Percentiles rank a stretch among this genome's conserved stretches.
phyloP scores from a whole-genome alignment of 1,140 invertebrate species.

The Eupeodes corollae region DNA sequence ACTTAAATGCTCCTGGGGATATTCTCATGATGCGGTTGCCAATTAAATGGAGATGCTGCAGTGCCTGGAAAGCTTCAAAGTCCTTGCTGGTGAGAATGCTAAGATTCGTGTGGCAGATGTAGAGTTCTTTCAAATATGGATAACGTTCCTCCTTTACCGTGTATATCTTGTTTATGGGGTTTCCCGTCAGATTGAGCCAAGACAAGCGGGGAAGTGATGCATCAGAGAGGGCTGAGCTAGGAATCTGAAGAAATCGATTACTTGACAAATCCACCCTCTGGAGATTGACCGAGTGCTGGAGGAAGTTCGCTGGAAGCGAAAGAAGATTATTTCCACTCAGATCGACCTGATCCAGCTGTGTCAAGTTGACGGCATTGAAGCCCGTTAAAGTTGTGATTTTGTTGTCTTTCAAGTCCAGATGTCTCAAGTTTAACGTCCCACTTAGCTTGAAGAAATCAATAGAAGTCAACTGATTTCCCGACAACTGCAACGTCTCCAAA shows the following conservation, averaged over 20 bases:
- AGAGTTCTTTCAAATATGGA: constrained; percentile 65
- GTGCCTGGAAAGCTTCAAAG: constrained; percentile 71
- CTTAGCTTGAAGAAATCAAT: constrained; percentile 67
- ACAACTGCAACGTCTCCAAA: constrained; percentile 59
- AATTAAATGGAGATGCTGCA: constrained; percentile 61
- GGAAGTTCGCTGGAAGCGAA: constrained; percentile 72
- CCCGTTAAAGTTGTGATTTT: constrained; percentile 60
- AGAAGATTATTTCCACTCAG: constrained; percentile 61
- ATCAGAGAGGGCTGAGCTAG: constrained; percentile 64
- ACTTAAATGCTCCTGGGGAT: constrained; percentile 73
- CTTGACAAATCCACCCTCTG: constrained; percentile 64
- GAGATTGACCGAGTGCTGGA: constrained; percentile 56
- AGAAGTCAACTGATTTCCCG: constrained; percentile 55
- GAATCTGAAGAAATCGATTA: constrained; percentile 72
- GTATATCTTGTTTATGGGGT: constrained; percentile 59
- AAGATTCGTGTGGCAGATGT: constrained; percentile 71
- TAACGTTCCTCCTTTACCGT: constrained; percentile 34
- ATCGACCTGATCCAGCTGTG: constrained; percentile 57
- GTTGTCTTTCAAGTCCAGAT: constrained; percentile 63
- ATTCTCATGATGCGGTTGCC: constrained; percentile 67
- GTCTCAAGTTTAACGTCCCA: constrained; percentile 55
- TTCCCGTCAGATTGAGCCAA: constrained; percentile 69
- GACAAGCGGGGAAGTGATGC: constrained; percentile 57
- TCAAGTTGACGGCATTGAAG: constrained; percentile 62
- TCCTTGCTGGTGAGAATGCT: constrained; percentile 77